These are phyloP conservation scores for Vombatus ursinus DNA, from an alignment of 2,113 vertebrate species.

Conservation along the genomic window DNA sequence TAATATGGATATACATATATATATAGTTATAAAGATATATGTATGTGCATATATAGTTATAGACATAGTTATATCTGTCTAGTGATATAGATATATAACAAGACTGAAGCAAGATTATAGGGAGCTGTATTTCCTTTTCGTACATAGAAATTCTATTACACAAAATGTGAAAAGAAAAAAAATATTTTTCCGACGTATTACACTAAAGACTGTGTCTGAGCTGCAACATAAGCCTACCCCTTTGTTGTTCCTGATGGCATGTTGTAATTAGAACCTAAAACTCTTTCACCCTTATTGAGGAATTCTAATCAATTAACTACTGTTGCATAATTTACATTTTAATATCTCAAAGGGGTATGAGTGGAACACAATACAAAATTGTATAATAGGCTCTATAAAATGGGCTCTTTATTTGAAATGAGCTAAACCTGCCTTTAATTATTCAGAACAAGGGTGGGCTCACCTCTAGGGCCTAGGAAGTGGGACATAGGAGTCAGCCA, in stretches of 20 bases:
- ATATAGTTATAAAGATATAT: background rate
- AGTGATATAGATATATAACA: background rate
- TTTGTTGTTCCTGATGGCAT: background rate
- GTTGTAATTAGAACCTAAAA: slow-evolving; percentile 26
- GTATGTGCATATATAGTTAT: background rate
- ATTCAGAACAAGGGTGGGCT: background rate
- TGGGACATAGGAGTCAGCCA: background rate
- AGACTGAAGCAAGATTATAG: background rate
- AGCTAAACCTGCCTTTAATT: background rate
- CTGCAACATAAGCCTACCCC: background rate
- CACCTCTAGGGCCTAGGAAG: background rate
- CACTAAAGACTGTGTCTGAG: background rate
- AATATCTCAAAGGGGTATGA: slow-evolving; percentile 54
- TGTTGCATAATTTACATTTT: slow-evolving; percentile 63
- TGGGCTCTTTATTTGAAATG: background rate
- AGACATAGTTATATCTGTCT: background rate
- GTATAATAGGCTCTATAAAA: slow-evolving; percentile 26
- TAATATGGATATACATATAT: background rate
- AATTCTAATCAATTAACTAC: slow-evolving; percentile 48
- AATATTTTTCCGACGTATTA: background rate
- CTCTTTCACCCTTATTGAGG: slow-evolving; percentile 29
- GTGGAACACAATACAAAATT: background rate
- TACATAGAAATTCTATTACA: background rate
- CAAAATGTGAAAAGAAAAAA: fast-evolving
- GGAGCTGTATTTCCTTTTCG: background rate